Percentiles rank a stretch among this genome's conserved stretches.
Conservation (phyloP, 2,113 vertebrate species). For the Ceuthmochares aereus region DNA sequence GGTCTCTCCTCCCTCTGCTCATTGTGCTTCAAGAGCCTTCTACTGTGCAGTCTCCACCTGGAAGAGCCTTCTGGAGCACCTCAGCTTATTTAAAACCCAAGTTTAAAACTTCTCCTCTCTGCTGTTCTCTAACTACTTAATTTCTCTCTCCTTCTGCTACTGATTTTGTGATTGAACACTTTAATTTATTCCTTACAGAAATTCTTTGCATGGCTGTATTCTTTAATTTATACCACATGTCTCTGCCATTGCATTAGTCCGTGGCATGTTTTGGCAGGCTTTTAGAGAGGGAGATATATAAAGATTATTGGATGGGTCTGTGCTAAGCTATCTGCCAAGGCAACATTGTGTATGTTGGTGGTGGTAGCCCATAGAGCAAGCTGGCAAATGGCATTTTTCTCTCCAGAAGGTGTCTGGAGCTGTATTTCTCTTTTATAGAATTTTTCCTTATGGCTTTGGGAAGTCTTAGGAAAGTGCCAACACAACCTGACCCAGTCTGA, state of each 20-base stretch:
- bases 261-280: constrained; percentile 36
- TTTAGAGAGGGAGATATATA: constrained; percentile 46
- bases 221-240: constrained; percentile 55
- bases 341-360: not conserved
- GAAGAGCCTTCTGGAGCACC: constrained; percentile 2
- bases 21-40: not conserved
- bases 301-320: constrained; percentile 47
- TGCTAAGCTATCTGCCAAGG: not conserved
- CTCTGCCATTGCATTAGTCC: not conserved
- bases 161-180: constrained; percentile 45
- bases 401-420: not conserved
- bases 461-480: not conserved
- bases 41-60: not conserved
- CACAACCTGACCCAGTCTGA: not conserved
- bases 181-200: constrained; percentile 67
- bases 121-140: constrained; percentile 30
- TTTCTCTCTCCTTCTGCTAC: constrained; percentile 53
- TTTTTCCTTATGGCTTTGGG: not conserved
- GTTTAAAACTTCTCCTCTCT: constrained; percentile 34
- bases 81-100: not conserved
- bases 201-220: not conserved
- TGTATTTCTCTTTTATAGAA: not conserved
- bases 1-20: not conserved
- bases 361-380: constrained; percentile 21
- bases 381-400: not conserved